These are phyloP conservation scores for Pachycephala philippinensis DNA, from an alignment of 2,113 vertebrate species.

Conservation along the genomic window DNA sequence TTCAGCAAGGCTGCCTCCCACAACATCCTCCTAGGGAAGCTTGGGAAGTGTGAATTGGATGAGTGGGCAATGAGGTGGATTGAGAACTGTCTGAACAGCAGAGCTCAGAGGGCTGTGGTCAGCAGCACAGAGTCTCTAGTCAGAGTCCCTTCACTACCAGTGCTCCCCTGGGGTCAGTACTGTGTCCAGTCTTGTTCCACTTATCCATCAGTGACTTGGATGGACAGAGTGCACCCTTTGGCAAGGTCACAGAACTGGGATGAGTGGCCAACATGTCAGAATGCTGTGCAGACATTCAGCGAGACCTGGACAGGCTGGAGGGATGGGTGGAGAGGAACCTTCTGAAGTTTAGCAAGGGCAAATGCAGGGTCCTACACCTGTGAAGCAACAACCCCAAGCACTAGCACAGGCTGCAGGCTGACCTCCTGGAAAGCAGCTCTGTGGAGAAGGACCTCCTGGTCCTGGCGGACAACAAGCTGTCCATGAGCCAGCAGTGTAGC, in stretches of 20 bases:
- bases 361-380: neutral
- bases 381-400: neutral
- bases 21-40: neutral
- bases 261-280: neutral
- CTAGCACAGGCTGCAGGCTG: neutral
- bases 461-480: neutral
- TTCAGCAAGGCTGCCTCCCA: neutral
- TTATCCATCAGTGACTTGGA: neutral
- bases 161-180: no score
- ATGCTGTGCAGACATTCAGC: neutral
- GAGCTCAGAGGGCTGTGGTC: no score
- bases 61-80: neutral
- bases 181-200: neutral
- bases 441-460: neutral
- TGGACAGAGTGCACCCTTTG: neutral
- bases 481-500: neutral
- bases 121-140: neutral
- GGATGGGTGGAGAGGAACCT: neutral
- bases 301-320: neutral
- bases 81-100: neutral
- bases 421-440: neutral
- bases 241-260: neutral
- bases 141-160: neutral
- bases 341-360: neutral
- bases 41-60: neutral